Evolutionary conservation across 2,888 invertebrate species (phyloP).

Genomic region (Emmelina monodactyla): DNA sequence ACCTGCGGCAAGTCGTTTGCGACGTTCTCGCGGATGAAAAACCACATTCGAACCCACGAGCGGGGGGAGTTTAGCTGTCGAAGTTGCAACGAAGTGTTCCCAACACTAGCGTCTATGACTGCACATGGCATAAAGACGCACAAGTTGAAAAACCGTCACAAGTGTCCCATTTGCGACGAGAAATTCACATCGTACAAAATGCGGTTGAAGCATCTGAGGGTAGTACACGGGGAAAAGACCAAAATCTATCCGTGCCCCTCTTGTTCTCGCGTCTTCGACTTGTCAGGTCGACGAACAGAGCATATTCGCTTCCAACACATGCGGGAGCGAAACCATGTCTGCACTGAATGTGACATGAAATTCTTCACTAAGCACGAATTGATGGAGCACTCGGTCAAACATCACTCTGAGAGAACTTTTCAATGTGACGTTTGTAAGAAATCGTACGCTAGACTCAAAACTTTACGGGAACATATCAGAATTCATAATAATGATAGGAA

Average conservation of each 20-base stretch:
- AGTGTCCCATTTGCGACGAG: constrained; percentile 54
- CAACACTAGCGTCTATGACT: constrained; percentile 38
- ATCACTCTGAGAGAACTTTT: constrained; percentile 60
- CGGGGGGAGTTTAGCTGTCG: constrained; percentile 46
- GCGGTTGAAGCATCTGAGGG: constrained; percentile 43
- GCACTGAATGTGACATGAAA: constrained; percentile 57
- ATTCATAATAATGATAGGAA: constrained; percentile 52
- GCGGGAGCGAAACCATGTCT: constrained; percentile 55
- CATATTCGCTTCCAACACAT: constrained; percentile 50
- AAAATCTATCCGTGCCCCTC: constrained; percentile 48
- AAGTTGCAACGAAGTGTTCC: constrained; percentile 36
- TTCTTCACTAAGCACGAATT: constrained; percentile 64
- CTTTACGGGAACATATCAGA: constrained; percentile 53
- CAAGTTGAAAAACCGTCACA: constrained; percentile 45
- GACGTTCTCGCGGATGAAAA: constrained; percentile 47
- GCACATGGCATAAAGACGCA: constrained; percentile 47
- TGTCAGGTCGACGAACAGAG: constrained; percentile 47
- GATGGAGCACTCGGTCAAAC: constrained; percentile 62
- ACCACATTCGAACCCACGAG: constrained; percentile 46
- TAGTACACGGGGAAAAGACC: constrained; percentile 45
- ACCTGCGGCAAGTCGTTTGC: constrained; percentile 54
- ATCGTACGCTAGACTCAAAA: constrained; percentile 48
- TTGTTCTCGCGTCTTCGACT: constrained; percentile 47
- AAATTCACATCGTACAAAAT: constrained; percentile 52
- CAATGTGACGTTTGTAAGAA: constrained; percentile 63